phyloP scores from a whole-genome alignment of 2,113 vertebrate species.

The Oreocharis arfaki region DNA sequence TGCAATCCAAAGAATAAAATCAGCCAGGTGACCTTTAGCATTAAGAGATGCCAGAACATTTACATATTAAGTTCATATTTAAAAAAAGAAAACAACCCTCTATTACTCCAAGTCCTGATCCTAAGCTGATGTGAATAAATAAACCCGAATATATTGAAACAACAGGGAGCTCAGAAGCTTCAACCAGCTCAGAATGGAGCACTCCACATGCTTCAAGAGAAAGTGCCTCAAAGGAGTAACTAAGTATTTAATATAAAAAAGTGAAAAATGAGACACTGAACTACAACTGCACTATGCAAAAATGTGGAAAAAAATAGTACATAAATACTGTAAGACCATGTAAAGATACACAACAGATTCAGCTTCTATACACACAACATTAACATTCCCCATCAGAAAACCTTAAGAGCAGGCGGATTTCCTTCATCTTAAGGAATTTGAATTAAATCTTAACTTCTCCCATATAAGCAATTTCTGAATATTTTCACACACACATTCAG shows the following conservation, averaged over 20 bases:
- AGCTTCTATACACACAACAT: background rate
- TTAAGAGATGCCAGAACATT: constrained; percentile 6
- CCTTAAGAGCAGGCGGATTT: background rate
- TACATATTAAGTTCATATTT: constrained; percentile 5
- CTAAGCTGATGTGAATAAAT: background rate
- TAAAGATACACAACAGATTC: background rate
- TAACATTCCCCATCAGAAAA: background rate
- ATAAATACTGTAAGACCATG: background rate
- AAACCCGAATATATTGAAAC: background rate
- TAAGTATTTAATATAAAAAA: background rate
- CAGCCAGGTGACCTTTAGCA: constrained; percentile 49
- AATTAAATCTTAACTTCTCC: background rate
- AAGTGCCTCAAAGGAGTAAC: background rate
- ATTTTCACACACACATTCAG: background rate
- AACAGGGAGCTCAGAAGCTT: background rate
- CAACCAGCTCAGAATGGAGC: background rate
- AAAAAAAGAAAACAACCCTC: background rate
- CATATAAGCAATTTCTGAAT: background rate
- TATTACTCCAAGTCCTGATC: background rate
- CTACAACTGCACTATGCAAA: background rate
- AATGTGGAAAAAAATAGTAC: background rate
- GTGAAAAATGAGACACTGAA: background rate
- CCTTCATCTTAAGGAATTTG: background rate
- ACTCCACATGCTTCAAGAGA: background rate
- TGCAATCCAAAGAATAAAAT: constrained; percentile 44